These are phyloP conservation scores for Vultur gryphus DNA, from an alignment of 2,797 vertebrate species.

Conservation along the genomic window DNA sequence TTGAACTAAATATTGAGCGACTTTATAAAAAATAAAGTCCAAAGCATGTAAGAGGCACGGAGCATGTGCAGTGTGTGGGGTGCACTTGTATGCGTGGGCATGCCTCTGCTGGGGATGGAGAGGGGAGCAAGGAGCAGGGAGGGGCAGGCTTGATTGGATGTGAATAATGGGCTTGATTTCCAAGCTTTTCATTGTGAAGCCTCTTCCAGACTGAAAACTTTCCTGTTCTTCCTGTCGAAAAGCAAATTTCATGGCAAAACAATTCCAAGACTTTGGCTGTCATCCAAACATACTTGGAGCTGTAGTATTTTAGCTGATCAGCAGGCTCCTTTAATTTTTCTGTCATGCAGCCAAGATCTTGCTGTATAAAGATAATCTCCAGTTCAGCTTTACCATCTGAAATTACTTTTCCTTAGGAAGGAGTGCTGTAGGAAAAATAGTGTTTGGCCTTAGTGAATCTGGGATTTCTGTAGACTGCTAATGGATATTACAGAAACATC, in stretches of 20 bases:
- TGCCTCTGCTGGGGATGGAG: not conserved
- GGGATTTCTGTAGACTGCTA: not conserved
- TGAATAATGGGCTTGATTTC: conserved; percentile 60
- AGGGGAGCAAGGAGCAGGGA: not conserved
- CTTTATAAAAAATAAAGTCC: not conserved
- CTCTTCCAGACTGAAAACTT: conserved; percentile 50
- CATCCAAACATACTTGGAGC: conserved; percentile 37
- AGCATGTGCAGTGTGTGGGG: too few relatives aligned
- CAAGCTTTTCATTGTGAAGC: conserved; percentile 39
- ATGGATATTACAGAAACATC: not conserved
- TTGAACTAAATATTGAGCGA: not conserved
- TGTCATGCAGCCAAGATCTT: conserved; percentile 41
- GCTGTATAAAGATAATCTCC: conserved; percentile 27
- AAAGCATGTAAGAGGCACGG: rapidly evolving
- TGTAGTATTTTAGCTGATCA: conserved; percentile 41
- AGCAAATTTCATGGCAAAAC: conserved; percentile 66
- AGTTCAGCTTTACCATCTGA: not conserved
- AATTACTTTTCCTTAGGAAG: conserved; percentile 7
- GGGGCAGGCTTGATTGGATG: conserved; percentile 47
- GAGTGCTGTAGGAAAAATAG: not conserved
- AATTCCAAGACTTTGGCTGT: conserved; percentile 62
- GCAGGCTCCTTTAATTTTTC: conserved; percentile 44
- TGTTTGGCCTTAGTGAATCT: not conserved
- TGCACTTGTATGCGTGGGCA: not conserved
- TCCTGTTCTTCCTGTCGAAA: conserved; percentile 59